Percentiles rank a stretch among this genome's conserved stretches.
phyloP scores from a whole-genome alignment of 2,888 invertebrate genomes.

The Electrophaes corylata region DNA sequence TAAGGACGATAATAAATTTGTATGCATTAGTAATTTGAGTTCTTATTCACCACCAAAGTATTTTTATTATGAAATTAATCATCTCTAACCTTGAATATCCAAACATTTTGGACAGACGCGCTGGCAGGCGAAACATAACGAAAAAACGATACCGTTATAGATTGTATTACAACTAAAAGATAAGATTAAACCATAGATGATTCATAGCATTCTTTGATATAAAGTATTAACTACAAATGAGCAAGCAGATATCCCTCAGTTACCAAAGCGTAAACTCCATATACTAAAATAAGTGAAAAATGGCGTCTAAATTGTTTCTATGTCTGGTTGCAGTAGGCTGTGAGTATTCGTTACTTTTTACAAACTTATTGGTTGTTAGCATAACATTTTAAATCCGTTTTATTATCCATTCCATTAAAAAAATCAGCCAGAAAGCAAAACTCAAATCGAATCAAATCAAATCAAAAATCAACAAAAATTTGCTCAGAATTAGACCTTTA shows the following conservation, averaged over 20 bases:
- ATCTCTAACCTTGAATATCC: too few relatives aligned
- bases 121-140: neutral
- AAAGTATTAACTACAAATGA: neutral
- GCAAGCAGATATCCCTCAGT: neutral
- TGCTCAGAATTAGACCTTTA: too few relatives aligned
- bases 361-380: too few relatives aligned
- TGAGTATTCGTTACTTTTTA: conserved; percentile 9
- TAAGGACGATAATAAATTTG: too few relatives aligned
- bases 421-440: too few relatives aligned
- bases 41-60: too few relatives aligned
- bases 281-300: neutral
- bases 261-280: neutral
- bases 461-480: too few relatives aligned
- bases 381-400: too few relatives aligned
- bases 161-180: neutral
- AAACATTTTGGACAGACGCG: neutral
- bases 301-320: conserved; percentile 11
- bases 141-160: neutral
- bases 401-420: too few relatives aligned
- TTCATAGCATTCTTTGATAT: neutral
- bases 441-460: too few relatives aligned
- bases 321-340: conserved; percentile 6
- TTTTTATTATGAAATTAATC: too few relatives aligned
- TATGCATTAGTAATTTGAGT: too few relatives aligned
- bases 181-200: conserved; percentile 5